Evolutionary conservation across 1,140 invertebrate genomes (phyloP), one percentile per base, ranked within the genome.

Genomic region (Drosophila ananassae): DNA sequence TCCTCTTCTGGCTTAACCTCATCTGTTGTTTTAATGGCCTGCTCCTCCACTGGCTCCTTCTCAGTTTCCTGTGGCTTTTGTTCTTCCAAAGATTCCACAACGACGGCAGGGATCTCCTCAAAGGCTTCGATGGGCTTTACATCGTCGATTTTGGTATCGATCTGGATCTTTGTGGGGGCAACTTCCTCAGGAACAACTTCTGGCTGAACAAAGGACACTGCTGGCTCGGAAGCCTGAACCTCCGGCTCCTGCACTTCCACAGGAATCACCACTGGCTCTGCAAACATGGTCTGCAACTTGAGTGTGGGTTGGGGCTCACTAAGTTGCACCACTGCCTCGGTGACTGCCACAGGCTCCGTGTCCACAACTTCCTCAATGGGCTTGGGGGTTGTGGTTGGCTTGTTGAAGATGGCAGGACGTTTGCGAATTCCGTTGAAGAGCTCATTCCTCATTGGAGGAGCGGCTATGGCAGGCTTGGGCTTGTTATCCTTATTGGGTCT

Each of bases 401-500:
- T 91, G 21, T 78, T 90, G 17, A 87, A 77, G 44, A 82, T 41
- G 0, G 78, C 54, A 7, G 89, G 89, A 52, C 90, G 85, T n/a
- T 90, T 91, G 21, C 90, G 79, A 3, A 73, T 78, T 21, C 78
- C 47, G 17, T 77, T 79, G 25, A 84, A 89, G n/a, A 91, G 51
- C 3, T 91, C 90, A 4, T 73, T 75, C 13, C 87, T 75, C 21
- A 76, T 46, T 21, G 82, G 54, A 24, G 78, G 37, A 9, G 71
- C 62, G 25, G 61, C 21, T 2, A 64, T 50, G 17, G 44, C 53
- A 1, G 74, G 78, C 21, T 55, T 82, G 0, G 68, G 81, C 3
- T 58, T 80, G 44, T 47, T 47, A 1, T 82, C 78, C 60, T 82
- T 82, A 17, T 69, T 56, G 7, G 90, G 90, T 8, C 79, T 54